phyloP scores from a whole-genome alignment of 2,113 vertebrate genomes.

The Saguinus midas region DNA sequence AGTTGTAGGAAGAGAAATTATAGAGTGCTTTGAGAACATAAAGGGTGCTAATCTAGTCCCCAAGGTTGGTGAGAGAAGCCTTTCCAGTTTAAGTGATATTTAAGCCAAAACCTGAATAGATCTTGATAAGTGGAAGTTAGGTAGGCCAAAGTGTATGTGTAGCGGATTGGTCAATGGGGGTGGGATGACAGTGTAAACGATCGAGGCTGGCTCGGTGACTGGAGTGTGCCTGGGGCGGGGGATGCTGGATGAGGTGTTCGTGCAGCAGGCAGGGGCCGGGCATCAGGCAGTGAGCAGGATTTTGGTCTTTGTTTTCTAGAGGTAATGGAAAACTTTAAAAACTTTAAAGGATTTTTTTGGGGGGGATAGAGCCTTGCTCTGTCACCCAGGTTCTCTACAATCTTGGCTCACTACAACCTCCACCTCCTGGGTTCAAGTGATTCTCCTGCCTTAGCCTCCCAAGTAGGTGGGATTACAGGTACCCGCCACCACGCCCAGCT shows the following conservation, averaged over 20 bases:
- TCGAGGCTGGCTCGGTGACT: not conserved
- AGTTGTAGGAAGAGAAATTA: not conserved
- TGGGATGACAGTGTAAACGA: not conserved
- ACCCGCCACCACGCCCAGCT: too few relatives aligned
- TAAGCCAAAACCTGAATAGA: not conserved
- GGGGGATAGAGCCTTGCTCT: too few relatives aligned
- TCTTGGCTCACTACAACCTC: too few relatives aligned
- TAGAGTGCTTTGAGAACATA: not conserved
- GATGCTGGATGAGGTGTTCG: not conserved
- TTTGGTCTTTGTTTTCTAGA: not conserved
- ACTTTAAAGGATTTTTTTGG: too few relatives aligned
- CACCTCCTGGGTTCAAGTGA: too few relatives aligned
- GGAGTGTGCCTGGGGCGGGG: too few relatives aligned
- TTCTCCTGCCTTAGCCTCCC: too few relatives aligned
- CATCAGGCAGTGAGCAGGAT: not conserved
- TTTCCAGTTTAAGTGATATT: not conserved
- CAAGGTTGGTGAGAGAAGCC: not conserved
- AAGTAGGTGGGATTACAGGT: too few relatives aligned
- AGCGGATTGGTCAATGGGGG: too few relatives aligned
- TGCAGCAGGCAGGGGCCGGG: not conserved
- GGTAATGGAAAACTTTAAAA: not conserved
- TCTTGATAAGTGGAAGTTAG: not conserved
- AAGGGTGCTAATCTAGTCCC: not conserved
- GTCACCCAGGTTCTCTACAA: too few relatives aligned
- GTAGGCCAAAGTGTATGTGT: not conserved